Evolutionary conservation across 2,888 invertebrate species (phyloP), one percentile per base, ranked within the genome.

Genomic region (Phaedon cochleariae): DNA sequence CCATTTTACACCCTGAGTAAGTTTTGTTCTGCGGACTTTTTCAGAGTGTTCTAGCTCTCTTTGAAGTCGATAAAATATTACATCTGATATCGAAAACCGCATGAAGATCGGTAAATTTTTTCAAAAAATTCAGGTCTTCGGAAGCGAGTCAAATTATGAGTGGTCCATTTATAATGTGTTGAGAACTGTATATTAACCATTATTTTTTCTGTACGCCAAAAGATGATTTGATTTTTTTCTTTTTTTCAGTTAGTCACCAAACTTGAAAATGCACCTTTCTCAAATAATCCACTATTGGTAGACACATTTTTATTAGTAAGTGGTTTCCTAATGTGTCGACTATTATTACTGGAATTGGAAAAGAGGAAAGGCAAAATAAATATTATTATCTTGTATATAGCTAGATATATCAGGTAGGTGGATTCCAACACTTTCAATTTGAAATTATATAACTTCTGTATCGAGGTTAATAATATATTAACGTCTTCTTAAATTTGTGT

Each of bases 271-370:
- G 87, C 87, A 0, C 86, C 90, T 61, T 86, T 91, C 78, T 76
- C 89, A 51, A 92, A 91, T 81, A 90, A 90, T 70, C 86, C 90
- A 1, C 81, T 92, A 5, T 83, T 92, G 10, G 92, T 92, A n/a
- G 92, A 92, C 74, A 89, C 90, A 0, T 92, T 92, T 78, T 82
- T 92, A 63, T 84, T 91, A 74, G 81, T 92, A 34, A 90, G 92
- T 75, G 92, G 91, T 5, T 91, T 92, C 78, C 85, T 92, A 21
- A 88, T 92, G 81, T 86, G 89, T 71, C 85, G 90, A 63, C 85
- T 92, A n/a, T 81, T 92, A 1, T 83, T 92, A 2, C 82, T 88
- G 18, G 91, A 91, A 79, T 79, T 92, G 68, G 90, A 91, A 72
- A 90, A 90, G 78, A 85, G 89, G 67, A 85, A 87, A 69, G 90